A percentile compares a stretch with the other conserved stretches of the same genome.
Conservation (phyloP, 2,888 invertebrate species). For the Salpingus planirostris region DNA sequence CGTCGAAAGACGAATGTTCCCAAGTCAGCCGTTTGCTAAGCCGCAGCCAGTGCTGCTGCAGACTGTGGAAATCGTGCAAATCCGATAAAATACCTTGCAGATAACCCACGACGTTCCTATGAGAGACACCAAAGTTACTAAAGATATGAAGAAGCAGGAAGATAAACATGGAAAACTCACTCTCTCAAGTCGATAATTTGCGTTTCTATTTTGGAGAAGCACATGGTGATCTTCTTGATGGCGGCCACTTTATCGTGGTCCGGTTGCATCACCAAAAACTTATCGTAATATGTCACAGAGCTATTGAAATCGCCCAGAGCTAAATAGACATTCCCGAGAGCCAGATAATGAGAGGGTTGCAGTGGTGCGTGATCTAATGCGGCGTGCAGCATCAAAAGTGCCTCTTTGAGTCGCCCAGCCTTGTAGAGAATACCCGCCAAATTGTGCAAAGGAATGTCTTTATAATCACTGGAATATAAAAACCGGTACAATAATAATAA, state of each 20-base stretch:
- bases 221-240: slow-evolving; percentile 56
- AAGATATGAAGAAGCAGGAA: not conserved
- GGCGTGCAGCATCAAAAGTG: slow-evolving; percentile 60
- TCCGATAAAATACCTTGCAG: slow-evolving; percentile 54
- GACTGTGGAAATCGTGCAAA: slow-evolving; percentile 53
- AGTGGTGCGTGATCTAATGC: slow-evolving; percentile 63
- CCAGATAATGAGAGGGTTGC: slow-evolving; percentile 54
- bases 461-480: slow-evolving; percentile 39
- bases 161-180: slow-evolving; percentile 42
- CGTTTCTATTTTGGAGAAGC: slow-evolving; percentile 51
- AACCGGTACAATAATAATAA: too few relatives aligned
- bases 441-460: slow-evolving; percentile 64
- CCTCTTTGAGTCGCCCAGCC: slow-evolving; percentile 58
- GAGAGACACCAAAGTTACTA: slow-evolving; percentile 3
- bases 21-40: slow-evolving; percentile 50
- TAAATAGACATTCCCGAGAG: slow-evolving; percentile 66
- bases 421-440: slow-evolving; percentile 67
- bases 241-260: slow-evolving; percentile 52
- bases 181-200: slow-evolving; percentile 52
- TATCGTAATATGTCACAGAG: slow-evolving; percentile 58
- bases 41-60: slow-evolving; percentile 52
- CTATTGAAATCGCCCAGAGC: slow-evolving; percentile 61
- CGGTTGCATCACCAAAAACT: slow-evolving; percentile 55
- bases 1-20: slow-evolving; percentile 45
- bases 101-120: slow-evolving; percentile 38